A percentile compares a stretch with the other conserved stretches of the same genome.
phyloP scores from a whole-genome alignment of 2,797 vertebrate genomes.

The Xenops minutus region DNA sequence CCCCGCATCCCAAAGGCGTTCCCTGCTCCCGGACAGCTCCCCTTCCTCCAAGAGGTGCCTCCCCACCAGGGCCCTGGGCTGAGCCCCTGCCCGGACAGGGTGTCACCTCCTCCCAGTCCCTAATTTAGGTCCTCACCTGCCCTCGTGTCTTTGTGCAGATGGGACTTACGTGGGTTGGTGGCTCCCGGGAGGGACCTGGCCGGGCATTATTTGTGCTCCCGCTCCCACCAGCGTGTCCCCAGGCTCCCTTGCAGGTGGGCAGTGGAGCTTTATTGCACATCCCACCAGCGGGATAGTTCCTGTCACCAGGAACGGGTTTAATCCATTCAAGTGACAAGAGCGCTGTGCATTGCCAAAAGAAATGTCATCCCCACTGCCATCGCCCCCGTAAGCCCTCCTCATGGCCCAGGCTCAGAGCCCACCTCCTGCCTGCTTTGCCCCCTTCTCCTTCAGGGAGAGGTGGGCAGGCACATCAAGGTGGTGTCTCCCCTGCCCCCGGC shows the following conservation, averaged over 20 bases:
- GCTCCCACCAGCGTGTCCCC: not conserved
- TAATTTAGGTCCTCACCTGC: too few species aligned
- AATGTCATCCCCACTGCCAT: not conserved
- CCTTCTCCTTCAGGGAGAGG: not conserved
- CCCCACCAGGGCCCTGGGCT: not conserved
- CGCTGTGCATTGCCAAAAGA: not conserved
- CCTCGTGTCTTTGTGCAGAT: not conserved
- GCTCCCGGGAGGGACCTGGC: too few species aligned
- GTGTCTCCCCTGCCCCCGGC: not conserved
- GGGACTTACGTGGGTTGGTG: not conserved
- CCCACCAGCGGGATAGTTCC: not conserved
- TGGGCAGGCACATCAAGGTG: not conserved
- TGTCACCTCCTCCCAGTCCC: not conserved
- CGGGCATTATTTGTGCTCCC: not conserved
- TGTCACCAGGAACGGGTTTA: not conserved
- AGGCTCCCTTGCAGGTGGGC: not conserved
- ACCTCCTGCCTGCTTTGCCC: not conserved
- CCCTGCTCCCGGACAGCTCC: not conserved
- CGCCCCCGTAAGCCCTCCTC: not conserved
- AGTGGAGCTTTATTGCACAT: not conserved
- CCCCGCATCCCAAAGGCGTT: rapidly evolving
- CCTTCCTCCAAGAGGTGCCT: not conserved
- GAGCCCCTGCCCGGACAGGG: not conserved
- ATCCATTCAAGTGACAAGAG: not conserved
- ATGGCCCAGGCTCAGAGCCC: not conserved